Base-by-base conservation (phyloP, 1,140 invertebrate genomes). In the Drosophila takahashii region DNA sequence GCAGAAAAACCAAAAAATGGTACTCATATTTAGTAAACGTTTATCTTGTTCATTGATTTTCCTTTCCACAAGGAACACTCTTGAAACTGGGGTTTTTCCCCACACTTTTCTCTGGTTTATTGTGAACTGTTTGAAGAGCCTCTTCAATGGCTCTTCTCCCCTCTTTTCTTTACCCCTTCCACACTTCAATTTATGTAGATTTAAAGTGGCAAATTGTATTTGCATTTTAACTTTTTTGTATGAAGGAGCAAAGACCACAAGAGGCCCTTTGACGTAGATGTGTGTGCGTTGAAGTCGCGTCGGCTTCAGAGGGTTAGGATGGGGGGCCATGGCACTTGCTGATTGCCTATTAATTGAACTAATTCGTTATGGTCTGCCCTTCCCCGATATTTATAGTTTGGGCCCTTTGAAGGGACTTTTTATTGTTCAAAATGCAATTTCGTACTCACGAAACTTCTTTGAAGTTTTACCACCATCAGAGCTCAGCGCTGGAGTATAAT, bases 201-300 rank as follows among this genome's bases (percentile, higher is more conserved):
- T 87, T 83, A 73, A 83, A 86, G 84, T 89, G 83, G 84, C 83
- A 89, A 87, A 87, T 87, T 87, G 84, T 89, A 83, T 77, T 89
- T 89, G 76, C 76, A 89, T 89, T 89, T 89, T 65, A 61, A 75
- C 51, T 76, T 84, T 79, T 56, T 45, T 69, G 26, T 62, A 66
- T 77, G 42, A 69, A 66, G 62, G 67, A 67, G 50, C 62, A 58
- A 4, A 61, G 66, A 79, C 83, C 83, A 79, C 83, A 87, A 87
- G 83, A 79, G 75, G 70, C 61, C 69, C 67, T 77, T 77, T 83
- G n/a, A n/a, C n/a, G 53, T 52, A 13, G 3, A 13, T 36, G 47
- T 45, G 47, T 45, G 37, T 26, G 42, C 16, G 44, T 27, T 62
- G 16, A 51, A 18, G 41, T 47, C 42, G 54, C 42, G 36, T 22